Percentiles rank a stretch among this genome's conserved stretches.
phyloP scores from a whole-genome alignment of 2,797 vertebrate species.

The Paramormyrops hopkinsi region DNA sequence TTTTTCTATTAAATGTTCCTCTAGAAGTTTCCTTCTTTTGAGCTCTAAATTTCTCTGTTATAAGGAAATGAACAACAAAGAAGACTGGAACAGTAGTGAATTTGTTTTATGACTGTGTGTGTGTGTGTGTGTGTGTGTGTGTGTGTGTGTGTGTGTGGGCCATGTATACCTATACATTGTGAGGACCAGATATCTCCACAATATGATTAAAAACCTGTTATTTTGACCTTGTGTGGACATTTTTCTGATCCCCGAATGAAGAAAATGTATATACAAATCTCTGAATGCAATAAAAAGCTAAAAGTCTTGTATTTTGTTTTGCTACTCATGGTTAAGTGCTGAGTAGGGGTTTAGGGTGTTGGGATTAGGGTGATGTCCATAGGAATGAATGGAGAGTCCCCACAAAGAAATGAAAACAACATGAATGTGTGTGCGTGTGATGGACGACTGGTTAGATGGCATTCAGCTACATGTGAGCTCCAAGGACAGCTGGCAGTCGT shows the following conservation, averaged over 20 bases:
- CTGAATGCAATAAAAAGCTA: neutral
- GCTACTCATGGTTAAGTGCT: neutral
- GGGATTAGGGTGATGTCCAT: neutral
- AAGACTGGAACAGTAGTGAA: neutral
- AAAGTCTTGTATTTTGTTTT: neutral
- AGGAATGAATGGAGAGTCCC: neutral
- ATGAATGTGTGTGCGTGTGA: neutral
- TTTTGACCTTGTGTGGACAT: neutral
- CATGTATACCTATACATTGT: neutral
- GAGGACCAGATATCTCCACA: neutral
- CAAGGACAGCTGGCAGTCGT: neutral
- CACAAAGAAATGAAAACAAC: neutral
- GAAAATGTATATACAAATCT: neutral
- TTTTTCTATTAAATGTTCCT: neutral
- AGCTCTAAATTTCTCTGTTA: neutral
- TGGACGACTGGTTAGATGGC: neutral
- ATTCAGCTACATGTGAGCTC: neutral
- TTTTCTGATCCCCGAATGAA: neutral
- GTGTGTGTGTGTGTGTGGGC: neutral
- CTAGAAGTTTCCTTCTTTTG: neutral
- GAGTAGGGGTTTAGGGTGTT: neutral
- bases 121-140: neutral
- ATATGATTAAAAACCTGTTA: neutral
- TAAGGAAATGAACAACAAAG: neutral
- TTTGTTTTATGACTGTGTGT: neutral